Evolutionary conservation across 2,888 invertebrate genomes (phyloP), one percentile per base, ranked within the genome.

Genomic region (Nasonia oneida): DNA sequence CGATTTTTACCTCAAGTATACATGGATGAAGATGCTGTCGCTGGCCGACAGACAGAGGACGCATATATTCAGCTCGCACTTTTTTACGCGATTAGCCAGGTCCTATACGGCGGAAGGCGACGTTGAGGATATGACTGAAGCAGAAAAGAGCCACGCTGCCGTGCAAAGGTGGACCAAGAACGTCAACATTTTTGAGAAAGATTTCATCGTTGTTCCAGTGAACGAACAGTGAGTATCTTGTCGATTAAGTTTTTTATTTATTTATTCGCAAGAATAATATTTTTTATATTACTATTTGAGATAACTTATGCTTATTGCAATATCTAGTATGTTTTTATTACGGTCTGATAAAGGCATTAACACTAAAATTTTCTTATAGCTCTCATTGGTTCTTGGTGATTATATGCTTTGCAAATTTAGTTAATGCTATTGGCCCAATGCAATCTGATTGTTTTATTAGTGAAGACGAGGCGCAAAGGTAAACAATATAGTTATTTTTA

Each of bases 131-230:
- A 94, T 95, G 89, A 95, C 96, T 12, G 95, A 97, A 10, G 96
- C 97, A 0, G 96, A 97, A 90, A 97, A 97, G 91, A 95, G 98
- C 39, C 98, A 99, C 93, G 95, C 96, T 0, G 95, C 98, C 86
- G 98, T 99, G 0, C 97, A 97, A 92, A 97, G 96, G 23, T 99
- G 99, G 99, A 99, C 99, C 0, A 98, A 98, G 92, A 96, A 97
- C 93, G 97, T 98, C 0, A 97, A 99, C 93, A 95, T 99, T 61
- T 99, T 99, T 93, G 96, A 97, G 70, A 99, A 98, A 94, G 98
- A 99, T 93, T 99, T 96, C 92, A 95, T 99, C 85, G 96, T 99
- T 88, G 96, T 99, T 92, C 99, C 99, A 88, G 98, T 99, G 81
- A 98, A 98, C 94, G 98, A 98, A 94, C 97, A 97, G 94, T 97